Evolutionary conservation across 1,140 invertebrate species (phyloP).

Genomic region (Neuroterus valhalla): DNA sequence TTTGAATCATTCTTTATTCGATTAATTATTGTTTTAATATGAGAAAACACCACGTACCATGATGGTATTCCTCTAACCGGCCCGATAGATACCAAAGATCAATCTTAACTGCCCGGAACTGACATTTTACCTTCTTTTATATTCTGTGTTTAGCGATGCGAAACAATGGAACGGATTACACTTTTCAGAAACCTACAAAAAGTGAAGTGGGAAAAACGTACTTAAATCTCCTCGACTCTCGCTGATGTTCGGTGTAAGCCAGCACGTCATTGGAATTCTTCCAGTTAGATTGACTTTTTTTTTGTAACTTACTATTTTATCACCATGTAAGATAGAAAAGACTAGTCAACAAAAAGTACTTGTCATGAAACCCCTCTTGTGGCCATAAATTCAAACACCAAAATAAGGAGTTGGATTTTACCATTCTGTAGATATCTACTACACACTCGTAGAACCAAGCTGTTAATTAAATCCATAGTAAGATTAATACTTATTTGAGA

Average conservation of each 20-base stretch:
- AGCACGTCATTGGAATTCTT: conserved; percentile 55
- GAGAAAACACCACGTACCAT: conserved; percentile 64
- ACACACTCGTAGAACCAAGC: no score
- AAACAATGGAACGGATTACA: conserved; percentile 66
- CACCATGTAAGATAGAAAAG: background rate
- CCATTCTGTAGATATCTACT: no score
- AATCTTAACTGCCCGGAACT: conserved; percentile 63
- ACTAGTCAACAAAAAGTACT: background rate
- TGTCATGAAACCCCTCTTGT: background rate
- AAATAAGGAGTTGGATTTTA: no score
- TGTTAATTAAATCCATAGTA: no score
- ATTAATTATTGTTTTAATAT: background rate
- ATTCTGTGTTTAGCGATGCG: conserved; percentile 70
- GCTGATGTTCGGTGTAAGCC: conserved; percentile 50
- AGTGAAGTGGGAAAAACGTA: conserved; percentile 66
- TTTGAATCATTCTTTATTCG: no score
- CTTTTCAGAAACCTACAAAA: conserved; percentile 74
- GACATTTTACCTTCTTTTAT: conserved; percentile 69
- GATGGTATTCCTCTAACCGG: conserved; percentile 60
- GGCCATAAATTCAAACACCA: background rate
- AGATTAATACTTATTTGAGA: no score
- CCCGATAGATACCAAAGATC: conserved; percentile 61
- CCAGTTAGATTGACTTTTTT: conserved; percentile 5
- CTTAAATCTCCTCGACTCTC: conserved; percentile 65
- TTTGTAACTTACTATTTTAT: conserved; percentile 15